Evolutionary conservation across 2,797 vertebrate genomes (phyloP).

Genomic region (Gymnocypris eckloni): DNA sequence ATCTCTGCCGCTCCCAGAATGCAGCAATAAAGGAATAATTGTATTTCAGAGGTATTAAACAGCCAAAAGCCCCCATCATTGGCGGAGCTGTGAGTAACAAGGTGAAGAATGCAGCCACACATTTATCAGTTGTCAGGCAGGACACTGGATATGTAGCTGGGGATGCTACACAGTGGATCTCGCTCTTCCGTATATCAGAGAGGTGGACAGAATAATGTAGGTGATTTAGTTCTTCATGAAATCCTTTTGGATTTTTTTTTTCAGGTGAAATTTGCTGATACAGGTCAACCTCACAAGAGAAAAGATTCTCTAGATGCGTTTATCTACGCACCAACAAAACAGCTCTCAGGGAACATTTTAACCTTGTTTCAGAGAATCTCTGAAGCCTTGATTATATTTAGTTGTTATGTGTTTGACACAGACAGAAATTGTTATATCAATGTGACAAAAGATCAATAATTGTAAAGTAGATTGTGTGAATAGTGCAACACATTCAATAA

Average conservation of each 20-base stretch:
- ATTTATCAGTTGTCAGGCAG: constrained; percentile 79
- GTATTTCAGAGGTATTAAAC: constrained; percentile 77
- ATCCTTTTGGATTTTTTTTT: constrained; percentile 1
- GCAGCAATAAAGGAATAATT: constrained; percentile 75
- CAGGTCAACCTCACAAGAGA: not conserved
- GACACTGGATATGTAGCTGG: constrained; percentile 44
- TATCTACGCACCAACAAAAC: not conserved
- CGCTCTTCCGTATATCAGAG: constrained; percentile 12
- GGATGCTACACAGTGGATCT: not conserved
- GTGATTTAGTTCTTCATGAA: constrained; percentile 17
- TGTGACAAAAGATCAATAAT: not conserved
- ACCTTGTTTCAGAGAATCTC: not conserved
- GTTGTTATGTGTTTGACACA: not conserved
- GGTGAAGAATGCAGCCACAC: constrained; percentile 69
- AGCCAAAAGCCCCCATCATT: constrained; percentile 72
- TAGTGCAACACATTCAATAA: not conserved
- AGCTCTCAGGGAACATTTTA: not conserved
- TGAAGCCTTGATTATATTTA: not conserved
- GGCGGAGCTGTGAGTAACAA: constrained; percentile 73
- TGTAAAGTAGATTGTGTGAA: not conserved
- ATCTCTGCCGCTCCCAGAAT: constrained; percentile 72
- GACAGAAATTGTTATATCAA: not conserved
- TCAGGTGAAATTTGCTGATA: constrained; percentile 21
- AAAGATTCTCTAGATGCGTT: not conserved
- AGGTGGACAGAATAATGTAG: constrained; percentile 1